Percentiles rank a stretch among this genome's conserved stretches.
These are phyloP conservation scores for Gymnocypris eckloni DNA, from an alignment of 2,797 vertebrate species.

Conservation along the genomic window DNA sequence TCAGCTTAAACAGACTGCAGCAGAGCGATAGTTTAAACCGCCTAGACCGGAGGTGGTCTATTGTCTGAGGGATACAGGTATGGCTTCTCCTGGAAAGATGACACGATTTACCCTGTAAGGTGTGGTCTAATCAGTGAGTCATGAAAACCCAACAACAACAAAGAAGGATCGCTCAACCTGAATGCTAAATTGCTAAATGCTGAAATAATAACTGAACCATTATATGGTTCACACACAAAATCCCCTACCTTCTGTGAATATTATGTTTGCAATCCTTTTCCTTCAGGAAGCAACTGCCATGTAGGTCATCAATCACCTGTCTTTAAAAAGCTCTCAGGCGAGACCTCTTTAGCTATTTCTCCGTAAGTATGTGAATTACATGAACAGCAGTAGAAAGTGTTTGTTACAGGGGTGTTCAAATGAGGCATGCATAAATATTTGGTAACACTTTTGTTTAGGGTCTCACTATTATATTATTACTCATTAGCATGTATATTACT, in stretches of 20 bases:
- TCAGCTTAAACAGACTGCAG: constrained; percentile 65
- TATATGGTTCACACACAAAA: background rate
- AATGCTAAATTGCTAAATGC: background rate
- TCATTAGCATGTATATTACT: background rate
- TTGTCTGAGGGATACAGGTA: constrained; percentile 57
- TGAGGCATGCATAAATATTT: constrained; percentile 8
- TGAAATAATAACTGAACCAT: background rate
- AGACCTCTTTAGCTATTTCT: constrained; percentile 39
- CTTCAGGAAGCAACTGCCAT: constrained; percentile 18
- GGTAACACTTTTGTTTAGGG: background rate
- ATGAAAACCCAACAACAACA: background rate
- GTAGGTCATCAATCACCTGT: constrained; percentile 23
- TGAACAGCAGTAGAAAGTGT: constrained; percentile 27
- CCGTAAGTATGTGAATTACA: constrained; percentile 14
- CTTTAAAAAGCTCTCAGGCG: constrained; percentile 42
- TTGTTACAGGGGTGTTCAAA: constrained; percentile 7
- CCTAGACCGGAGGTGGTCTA: constrained; percentile 51
- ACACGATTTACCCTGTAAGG: constrained; percentile 22
- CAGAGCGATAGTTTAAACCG: constrained; percentile 59
- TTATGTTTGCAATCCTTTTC: background rate
- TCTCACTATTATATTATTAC: background rate
- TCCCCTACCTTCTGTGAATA: background rate
- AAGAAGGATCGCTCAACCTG: background rate
- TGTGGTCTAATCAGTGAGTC: constrained; percentile 6
- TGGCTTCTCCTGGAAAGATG: constrained; percentile 44